Percentiles rank a stretch among this genome's conserved stretches.
Evolutionary conservation across 2,113 vertebrate species (phyloP).

Genomic region (Gopherus flavomarginatus): DNA sequence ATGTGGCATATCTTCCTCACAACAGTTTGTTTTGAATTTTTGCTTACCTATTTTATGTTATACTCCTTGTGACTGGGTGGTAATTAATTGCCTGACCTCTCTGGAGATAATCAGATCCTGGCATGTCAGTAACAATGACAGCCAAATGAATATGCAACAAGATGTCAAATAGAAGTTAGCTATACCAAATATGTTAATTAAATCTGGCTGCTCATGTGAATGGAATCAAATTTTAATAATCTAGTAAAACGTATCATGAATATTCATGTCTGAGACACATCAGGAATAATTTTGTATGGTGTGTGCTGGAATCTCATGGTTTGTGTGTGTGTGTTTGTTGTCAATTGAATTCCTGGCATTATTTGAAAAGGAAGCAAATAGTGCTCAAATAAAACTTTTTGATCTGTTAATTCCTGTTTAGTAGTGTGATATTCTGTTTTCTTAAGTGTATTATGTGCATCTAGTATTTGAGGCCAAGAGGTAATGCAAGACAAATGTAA

Average conservation of each 20-base stretch:
- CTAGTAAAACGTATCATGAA: not conserved
- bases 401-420: not conserved
- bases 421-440: too few relatives aligned
- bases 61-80: not conserved
- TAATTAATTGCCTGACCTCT: slow-evolving; percentile 51
- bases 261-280: not conserved
- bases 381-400: not conserved
- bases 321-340: not conserved
- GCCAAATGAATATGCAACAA: not conserved
- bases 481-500: not conserved
- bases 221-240: not conserved
- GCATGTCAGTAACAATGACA: slow-evolving; percentile 17
- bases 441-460: not conserved
- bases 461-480: not conserved
- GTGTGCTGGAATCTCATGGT: not conserved
- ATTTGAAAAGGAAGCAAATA: not conserved
- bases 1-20: not conserved
- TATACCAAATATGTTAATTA: not conserved
- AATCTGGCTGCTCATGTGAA: not conserved
- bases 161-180: not conserved
- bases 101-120: slow-evolving; percentile 27
- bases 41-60: slow-evolving; percentile 24
- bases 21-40: not conserved
- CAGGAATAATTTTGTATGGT: not conserved
- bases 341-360: not conserved